Evolutionary conservation across 2,888 invertebrate species (phyloP), one percentile per base, ranked within the genome.

Genomic region (Acanthosepion pharaonis): DNA sequence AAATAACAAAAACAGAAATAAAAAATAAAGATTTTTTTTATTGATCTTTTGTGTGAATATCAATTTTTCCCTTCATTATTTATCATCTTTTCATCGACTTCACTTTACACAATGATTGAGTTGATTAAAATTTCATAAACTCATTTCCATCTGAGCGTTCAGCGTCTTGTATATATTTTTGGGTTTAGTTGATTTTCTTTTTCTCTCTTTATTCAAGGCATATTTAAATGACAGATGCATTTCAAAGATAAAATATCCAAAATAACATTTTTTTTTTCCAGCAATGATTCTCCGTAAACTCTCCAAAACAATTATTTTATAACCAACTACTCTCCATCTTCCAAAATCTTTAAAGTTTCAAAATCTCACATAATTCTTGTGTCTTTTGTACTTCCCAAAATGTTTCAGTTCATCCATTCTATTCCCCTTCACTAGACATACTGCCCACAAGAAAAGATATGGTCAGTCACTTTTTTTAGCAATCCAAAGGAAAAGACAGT

Each of bases 61-160:
- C 78, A 78, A 78, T 78, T 78, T 78, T 78, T 33, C 78, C 78
- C n/a, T 78, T 78, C n/a, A 78, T 78, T 78, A 78, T 78, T 78
- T 33, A 78, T 78, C 78, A 78, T 78, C 78, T 78, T 78, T 78
- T 78, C 78, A 78, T 78, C n/a, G 15, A 78, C 78, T 78, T 78
- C 78, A 78, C n/a, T 78, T n/a, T 78, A n/a, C 78, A 78, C 33
- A 78, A 78, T 78, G 78, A 78, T 78, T 78, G n/a, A 33, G 11
- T n/a, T n/a, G 78, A 78, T 78, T 78, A 78, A 78, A 78, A 78
- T 78, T 78, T 78, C 78, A 78, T 78, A 78, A 78, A 78, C 78
- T 78, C 78, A 78, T 78, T 78, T 78, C 78, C 33, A 78, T 78
- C 78, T n/a, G n/a, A 78, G 4, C 33, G n/a, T 78, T 78, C 78